Conservation (phyloP, 1,140 invertebrate genomes). For the Drosophila lini region DNA sequence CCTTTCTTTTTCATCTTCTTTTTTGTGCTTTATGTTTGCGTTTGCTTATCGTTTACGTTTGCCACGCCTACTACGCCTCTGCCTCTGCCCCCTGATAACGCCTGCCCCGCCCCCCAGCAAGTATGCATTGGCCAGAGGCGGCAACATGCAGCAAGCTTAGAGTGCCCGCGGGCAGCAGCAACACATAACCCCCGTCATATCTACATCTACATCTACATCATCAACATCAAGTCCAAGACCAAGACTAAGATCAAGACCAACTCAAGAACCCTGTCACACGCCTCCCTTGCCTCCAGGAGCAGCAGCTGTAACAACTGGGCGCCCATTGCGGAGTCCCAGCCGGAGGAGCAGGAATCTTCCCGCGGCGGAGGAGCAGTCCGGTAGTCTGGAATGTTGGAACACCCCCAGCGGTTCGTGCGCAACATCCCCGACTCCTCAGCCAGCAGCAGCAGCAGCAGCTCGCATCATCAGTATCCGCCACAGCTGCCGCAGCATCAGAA, state of each 20-base stretch:
- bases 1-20: constrained; percentile 6
- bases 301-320: constrained; percentile 20
- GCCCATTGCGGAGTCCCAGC: constrained; percentile 20
- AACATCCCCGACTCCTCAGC: constrained; percentile 84
- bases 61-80: constrained; percentile 39
- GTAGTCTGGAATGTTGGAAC: constrained; percentile 84
- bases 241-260: constrained; percentile 11
- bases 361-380: constrained; percentile 62
- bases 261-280: constrained; percentile 14
- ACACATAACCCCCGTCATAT: constrained; percentile 34
- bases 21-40: constrained; percentile 22
- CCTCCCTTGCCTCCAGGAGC: constrained; percentile 45
- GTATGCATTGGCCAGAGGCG: constrained; percentile 48
- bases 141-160: constrained; percentile 36
- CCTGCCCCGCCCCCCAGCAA: constrained; percentile 30
- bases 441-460: constrained; percentile 63
- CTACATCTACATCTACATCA: constrained; percentile 24
- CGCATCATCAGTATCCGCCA: constrained; percentile 59
- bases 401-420: constrained; percentile 83
- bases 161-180: constrained; percentile 23
- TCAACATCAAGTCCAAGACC: constrained; percentile 26
- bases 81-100: constrained; percentile 9
- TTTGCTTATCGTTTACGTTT: constrained; percentile 44
- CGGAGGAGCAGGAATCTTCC: constrained; percentile 47
- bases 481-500: constrained; percentile 78